Percentiles rank a stretch among this genome's conserved stretches.
Evolutionary conservation across 2,888 invertebrate species (phyloP).

Genomic region (Mesorhabditis belari): DNA sequence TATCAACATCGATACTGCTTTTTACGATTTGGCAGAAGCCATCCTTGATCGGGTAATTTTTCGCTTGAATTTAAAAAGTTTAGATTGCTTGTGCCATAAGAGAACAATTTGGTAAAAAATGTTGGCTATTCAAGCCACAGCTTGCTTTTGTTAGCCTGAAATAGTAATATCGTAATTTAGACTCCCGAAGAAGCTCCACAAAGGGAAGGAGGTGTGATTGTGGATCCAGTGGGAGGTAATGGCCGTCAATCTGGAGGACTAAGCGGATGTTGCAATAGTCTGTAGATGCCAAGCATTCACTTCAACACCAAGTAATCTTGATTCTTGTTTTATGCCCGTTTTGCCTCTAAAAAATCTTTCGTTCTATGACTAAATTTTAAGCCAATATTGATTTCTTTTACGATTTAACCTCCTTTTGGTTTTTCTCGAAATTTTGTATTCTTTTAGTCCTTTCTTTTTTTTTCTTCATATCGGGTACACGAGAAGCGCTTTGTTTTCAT

Average conservation of each 20-base stretch:
- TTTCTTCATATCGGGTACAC: too few species aligned
- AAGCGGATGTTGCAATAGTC: background rate
- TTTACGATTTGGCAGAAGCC: constrained; percentile 82
- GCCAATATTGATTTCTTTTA: too few species aligned
- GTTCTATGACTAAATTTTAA: too few species aligned
- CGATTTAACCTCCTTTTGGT: too few species aligned
- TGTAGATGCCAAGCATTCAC: background rate
- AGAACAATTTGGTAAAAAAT: too few species aligned
- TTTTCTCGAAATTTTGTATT: too few species aligned
- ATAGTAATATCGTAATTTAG: background rate
- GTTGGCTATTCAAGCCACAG: background rate
- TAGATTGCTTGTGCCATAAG: background rate
- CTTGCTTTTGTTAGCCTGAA: background rate
- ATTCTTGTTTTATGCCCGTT: too few species aligned
- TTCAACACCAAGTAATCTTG: too few species aligned
- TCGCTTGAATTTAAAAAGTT: background rate
- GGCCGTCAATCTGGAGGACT: background rate
- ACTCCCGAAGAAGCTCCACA: background rate
- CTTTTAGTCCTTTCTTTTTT: too few species aligned
- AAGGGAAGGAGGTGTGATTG: background rate
- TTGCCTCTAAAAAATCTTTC: too few species aligned
- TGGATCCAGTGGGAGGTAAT: background rate
- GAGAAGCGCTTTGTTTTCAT: too few species aligned
- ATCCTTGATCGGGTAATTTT: constrained; percentile 47
- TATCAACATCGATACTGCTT: constrained; percentile 93